Evolutionary conservation across 2,113 vertebrate species (phyloP), one percentile per base, ranked within the genome.

Genomic region (Todiramphus chloris): DNA sequence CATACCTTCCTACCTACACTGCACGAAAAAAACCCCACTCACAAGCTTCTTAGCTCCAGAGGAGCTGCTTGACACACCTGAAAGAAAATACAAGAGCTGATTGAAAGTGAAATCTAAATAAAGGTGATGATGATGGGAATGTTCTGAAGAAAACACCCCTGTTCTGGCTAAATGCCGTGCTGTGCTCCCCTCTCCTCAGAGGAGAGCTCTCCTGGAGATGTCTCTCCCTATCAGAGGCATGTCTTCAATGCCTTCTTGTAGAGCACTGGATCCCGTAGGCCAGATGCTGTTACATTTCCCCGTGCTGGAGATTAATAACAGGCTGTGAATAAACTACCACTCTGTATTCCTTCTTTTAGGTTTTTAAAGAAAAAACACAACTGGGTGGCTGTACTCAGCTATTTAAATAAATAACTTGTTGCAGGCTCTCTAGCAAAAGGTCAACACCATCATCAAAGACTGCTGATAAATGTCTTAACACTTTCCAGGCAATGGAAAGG

Each of bases 1-100:
- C 91, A 84, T 82, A 73, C 41, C 73, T 94, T 78, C 89, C 93
- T 89, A 83, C 93, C 88, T 89, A 92, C 77, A 77, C 43, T 17
- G 81, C 58, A 0, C 75, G 78, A 43, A 82, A 86, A 67, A 87
- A 67, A 9, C 12, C 50, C 70, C 89, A 50, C 39, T 1, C 80
- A 68, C 77, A 83, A 80, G 87, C 78, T 82, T 89, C 80, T 87
- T 67, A 50, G 59, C 69, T 96, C 83, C 59, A 75, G 73, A 41
- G 66, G 31, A 95, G 58, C 55, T 92, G 43, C 88, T 89, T 85
- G 82, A 74, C 81, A 63, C 92, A 92, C 69, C 94, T 97, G 82
- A 67, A 77, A 80, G 64, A 82, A 89, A 86, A 93, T 68, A 53
- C 72, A 82, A 83, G 83, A 73, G 31, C 48, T 72, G 68, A 89